Evolutionary conservation across 2,113 vertebrate species (phyloP), one percentile per base, ranked within the genome.

Genomic region (Tympanuchus pallidicinctus): DNA sequence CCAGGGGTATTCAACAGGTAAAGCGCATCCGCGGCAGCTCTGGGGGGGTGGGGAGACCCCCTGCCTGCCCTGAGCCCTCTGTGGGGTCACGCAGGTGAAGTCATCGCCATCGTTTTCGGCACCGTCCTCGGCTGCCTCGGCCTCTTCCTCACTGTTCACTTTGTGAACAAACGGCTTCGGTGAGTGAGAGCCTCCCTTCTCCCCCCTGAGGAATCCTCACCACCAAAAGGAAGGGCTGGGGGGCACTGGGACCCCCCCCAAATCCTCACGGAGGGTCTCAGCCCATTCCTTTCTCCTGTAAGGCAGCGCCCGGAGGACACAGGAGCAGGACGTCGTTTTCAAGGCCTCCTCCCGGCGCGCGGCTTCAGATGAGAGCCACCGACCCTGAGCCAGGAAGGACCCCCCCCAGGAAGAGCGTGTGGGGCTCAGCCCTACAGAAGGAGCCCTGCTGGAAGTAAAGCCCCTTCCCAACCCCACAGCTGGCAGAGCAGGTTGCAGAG

Each of bases 21-120:
- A 0, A 15, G 50, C 30, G 4, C 0, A 5, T 24, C 9, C 1
- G 1, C 24, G 19, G 11, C 13, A 38, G 4, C 3, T 4, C n/a
- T 45, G 15, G n/a, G 28, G 28, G 25, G 47, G 32, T 27, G 50
- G 45, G 66, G 20, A 10, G 22, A 13, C 17, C 22, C 25, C 20
- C 30, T 0, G 2, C 16, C 0, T 18, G 10, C 36, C 34, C 80
- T 72, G 47, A 89, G 22, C 21, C 9, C 19, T 6, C 18, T 6
- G 10, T 1, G 52, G 27, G 4, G 1, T 71, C 57, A 27, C 73
- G 2, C 94, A 98, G 98, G 97, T 13, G 92, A 97, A 78, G 86
- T 97, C 65, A 34, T 97, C 3, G 95, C 93, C 90, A 96, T 98
- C 30, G 20, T 91, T 25, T 82, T 96, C 1, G 98, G 97, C 4